Base-by-base conservation (phyloP, 2,113 vertebrate species). In the Rafetus swinhoei region DNA sequence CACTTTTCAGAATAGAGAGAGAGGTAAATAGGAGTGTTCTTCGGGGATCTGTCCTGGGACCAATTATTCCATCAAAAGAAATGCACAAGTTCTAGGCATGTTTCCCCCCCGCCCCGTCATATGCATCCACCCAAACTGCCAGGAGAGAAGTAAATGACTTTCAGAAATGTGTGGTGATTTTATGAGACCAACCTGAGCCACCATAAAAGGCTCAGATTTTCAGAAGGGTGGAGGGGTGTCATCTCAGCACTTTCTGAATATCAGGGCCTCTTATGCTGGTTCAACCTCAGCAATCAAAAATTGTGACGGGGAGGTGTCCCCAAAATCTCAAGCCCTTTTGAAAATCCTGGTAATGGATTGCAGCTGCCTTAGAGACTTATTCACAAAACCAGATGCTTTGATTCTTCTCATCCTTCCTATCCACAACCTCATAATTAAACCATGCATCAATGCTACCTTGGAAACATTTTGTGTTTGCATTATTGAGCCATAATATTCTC, bases 401-500 rank as follows among this genome's bases (percentile, higher is more conserved):
- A 53, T 84, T 92, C 77, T 87, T 84, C 0, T 91, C 3, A 1
- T 57, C 35, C 53, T 85, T 62, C 59, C 86, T 81, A 95, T n/a
- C 93, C 88, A 77, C 81, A 89, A 90, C 80, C 32, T 72, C 12
- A 24, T 60, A 82, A 88, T 87, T 91, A 97, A 94, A 85, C 35
- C 62, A 54, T 86, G 57, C 53, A 95, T 84, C 87, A 84, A 16
- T 87, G 65, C 85, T 92, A 93, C 50, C 52, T 85, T 90, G 86
- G 83, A 93, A 92, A 81, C 54, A 91, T 93, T 60, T 62, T 91
- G 94, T 93, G 72, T 95, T 95, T n/a, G 72, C 91, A 87, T 95
- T 97, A 96, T 87, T 81, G 93, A 97, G 90, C 89, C 77, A 93
- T 85, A 85, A 79, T 82, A 92, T 90, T 93, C 65, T 77, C 89